Percentiles rank a stretch among this genome's conserved stretches.
phyloP scores from a whole-genome alignment of 2,113 vertebrate genomes.

The Serranochromis macrocephalus region DNA sequence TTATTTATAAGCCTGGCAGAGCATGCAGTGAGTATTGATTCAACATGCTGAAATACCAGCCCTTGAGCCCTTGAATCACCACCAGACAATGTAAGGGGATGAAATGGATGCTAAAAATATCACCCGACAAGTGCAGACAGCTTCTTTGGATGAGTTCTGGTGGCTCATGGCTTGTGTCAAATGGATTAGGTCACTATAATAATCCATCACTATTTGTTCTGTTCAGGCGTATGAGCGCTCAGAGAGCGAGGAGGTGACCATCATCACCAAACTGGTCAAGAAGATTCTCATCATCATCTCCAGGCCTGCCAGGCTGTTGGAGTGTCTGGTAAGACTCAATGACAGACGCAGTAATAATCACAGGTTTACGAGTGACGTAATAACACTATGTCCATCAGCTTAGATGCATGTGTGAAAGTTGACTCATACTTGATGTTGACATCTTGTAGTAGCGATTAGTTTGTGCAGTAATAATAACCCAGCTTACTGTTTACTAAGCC shows the following conservation, averaged over 20 bases:
- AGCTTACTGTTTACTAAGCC: not conserved
- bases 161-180: not conserved
- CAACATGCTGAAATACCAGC: not conserved
- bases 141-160: not conserved
- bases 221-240: conserved; percentile 87
- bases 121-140: not conserved
- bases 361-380: not conserved
- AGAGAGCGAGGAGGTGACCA: conserved; percentile 85
- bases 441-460: not conserved
- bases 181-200: conserved; percentile 1
- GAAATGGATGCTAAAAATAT: conserved; percentile 27
- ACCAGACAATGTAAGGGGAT: conserved; percentile 1
- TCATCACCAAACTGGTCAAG: conserved; percentile 85
- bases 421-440: not conserved
- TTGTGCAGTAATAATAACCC: not conserved
- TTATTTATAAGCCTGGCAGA: not conserved
- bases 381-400: not conserved
- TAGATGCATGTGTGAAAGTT: not conserved
- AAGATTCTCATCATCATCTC: conserved; percentile 92
- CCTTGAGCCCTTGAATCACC: not conserved
- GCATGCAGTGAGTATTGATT: not conserved
- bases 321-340: conserved; percentile 80
- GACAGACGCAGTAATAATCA: not conserved
- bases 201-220: conserved; percentile 9
- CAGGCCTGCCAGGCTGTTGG: conserved; percentile 85